Evolutionary conservation across 2,888 invertebrate species (phyloP), one percentile per base, ranked within the genome.

Genomic region (Brachyptera putata): DNA sequence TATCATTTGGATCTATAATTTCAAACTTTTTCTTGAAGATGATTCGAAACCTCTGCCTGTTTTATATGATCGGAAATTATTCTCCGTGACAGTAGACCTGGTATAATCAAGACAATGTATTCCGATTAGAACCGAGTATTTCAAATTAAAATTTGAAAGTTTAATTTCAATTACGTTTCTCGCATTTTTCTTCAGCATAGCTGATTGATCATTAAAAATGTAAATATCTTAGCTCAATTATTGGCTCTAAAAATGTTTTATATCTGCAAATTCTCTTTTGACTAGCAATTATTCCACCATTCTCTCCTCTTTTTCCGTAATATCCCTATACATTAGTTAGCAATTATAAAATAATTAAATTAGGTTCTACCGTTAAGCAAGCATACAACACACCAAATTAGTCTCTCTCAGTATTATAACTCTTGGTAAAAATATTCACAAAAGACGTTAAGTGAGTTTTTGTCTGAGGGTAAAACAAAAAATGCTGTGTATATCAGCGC

Each of bases 301-400:
- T 30, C 30, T 30, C 30, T 7, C n/a, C n/a, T n/a, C n/a, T n/a
- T 7, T 30, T 30, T 11, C 5, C 30, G 30, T 30, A 30, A 30
- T 7, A 30, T 5, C 30, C 30, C 7, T 30, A 30, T 11, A 30
- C 11, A 30, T 30, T 30, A 30, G 46, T 46, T 24, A n/a, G 21
- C 22, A 46, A 46, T 46, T 46, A 46, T 46, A 24, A 46, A 46
- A 46, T 46, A 46, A 46, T n/a, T 46, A 46, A 46, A 46, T 46
- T 46, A 46, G n/a, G n/a, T n/a, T n/a, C n/a, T n/a, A n/a, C 46
- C 22, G n/a, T 46, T 46, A 46, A 46, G 46, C 24, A 21, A 46
- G 22, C 22, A 24, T n/a, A n/a, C n/a, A n/a, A 21, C 46, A 21
- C 18, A 22, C 46, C 46, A 24, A 46, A 46, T 46, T 46, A 46